Conservation (phyloP, 30 jellyfish, hydroid and myxozoan genomes). For the Clytia hemisphaerica region DNA sequence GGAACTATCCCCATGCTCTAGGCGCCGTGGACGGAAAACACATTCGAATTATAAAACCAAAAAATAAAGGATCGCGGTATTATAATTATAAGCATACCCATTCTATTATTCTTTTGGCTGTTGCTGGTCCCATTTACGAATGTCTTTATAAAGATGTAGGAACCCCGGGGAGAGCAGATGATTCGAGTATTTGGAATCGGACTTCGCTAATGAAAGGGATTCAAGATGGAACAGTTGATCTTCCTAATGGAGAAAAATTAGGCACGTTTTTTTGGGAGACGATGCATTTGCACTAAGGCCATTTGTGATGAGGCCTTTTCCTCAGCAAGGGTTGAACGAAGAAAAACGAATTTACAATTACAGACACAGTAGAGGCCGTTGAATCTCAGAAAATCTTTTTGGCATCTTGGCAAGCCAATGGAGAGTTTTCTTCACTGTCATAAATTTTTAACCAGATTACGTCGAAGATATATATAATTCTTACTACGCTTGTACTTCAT, state of each 20-base stretch:
- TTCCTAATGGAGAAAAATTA: background rate
- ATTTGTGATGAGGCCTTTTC: conserved; percentile 49
- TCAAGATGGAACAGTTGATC: background rate
- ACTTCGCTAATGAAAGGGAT: too few relatives aligned
- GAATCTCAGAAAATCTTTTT: too few relatives aligned
- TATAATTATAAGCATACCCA: too few relatives aligned
- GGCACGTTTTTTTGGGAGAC: conserved; percentile 49
- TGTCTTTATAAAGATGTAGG: too few relatives aligned
- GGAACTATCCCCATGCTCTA: too few relatives aligned
- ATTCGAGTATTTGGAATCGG: too few relatives aligned
- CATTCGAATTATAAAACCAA: too few relatives aligned
- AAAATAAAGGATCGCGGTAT: too few relatives aligned
- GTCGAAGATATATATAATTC: conserved; percentile 10
- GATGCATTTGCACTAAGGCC: conserved; percentile 59
- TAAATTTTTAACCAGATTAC: background rate
- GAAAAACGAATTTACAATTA: conserved; percentile 46
- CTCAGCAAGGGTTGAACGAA: conserved; percentile 39
- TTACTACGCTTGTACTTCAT: conserved; percentile 13
- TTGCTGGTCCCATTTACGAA: too few relatives aligned
- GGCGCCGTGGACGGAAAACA: too few relatives aligned
- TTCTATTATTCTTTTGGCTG: too few relatives aligned
- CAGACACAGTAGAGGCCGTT: conserved; percentile 51
- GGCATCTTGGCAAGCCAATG: conserved; percentile 41
- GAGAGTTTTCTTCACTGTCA: conserved; percentile 9
- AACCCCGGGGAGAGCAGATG: too few relatives aligned